Base-by-base conservation (phyloP, 1,140 invertebrate genomes). In the Formica exsecta region DNA sequence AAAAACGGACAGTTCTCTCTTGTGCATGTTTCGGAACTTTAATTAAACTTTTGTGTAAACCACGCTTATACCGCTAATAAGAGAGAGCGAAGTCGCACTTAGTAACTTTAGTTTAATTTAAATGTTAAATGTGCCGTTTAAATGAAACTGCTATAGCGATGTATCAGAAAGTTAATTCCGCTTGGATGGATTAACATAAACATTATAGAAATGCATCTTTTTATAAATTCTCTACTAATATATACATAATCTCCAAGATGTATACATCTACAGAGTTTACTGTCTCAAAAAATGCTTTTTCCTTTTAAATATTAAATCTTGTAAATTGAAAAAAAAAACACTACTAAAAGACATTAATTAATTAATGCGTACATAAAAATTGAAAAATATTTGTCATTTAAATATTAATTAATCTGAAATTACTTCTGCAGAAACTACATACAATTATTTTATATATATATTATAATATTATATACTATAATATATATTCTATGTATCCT, bases 11-110 rank as follows among this genome's bases (percentile, higher is more conserved):
- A 73, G 70, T 51, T 19, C n/a, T 44, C 36, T 29, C 32, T 25
- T 29, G 36, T 8, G 11, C 6, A 19, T 59, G 48, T 41, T 36
- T 38, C 25, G 25, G 32, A 59, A 81, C 68, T 74, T 83, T 74
- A 83, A 83, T 83, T 83, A 83, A 74, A 83, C 54, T 74, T 61
- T 74, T 36, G 44, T 41, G 16, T 81, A 81, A 54, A 61, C 19
- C 54, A 7, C 25, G 11, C 19, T 51, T 51, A 22, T 29, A 7
- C 22, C 64, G 13, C 51, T 80, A 80, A 61, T 81, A 71, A 81
- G 66, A 41, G 38, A 41, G 8, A 41, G 38, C 1, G 8, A 74
- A 74, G 36, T 13, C 54, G 2, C 36, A 9, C 44, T 36, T 68
- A 7, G n/a, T 44, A 70, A 80, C 44, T 71, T 71, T 44, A 61